A percentile compares a stretch with the other conserved stretches of the same genome.
phyloP scores from a whole-genome alignment of 1,140 invertebrate genomes.

The Bombus waltoni region DNA sequence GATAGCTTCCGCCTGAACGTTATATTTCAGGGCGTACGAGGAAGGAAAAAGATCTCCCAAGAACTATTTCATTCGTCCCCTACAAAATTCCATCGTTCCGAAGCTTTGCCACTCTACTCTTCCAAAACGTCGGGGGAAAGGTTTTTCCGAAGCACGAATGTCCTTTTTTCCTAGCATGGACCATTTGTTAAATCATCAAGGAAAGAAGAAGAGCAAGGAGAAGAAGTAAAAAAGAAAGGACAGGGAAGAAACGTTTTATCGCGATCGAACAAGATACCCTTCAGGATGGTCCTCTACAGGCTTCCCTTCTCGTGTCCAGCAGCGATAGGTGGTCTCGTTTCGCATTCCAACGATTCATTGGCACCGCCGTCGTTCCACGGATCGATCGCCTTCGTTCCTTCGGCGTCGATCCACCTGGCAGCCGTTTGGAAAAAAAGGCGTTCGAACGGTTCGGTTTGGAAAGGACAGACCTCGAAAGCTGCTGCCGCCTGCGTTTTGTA shows the following conservation, averaged over 20 bases:
- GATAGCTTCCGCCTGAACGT: no score
- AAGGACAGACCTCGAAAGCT: slow-evolving; percentile 18
- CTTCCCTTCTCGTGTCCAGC: slow-evolving; percentile 43
- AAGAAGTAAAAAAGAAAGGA: neutral
- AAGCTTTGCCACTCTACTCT: no score
- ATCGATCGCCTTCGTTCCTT: slow-evolving; percentile 72
- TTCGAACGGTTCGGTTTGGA: neutral
- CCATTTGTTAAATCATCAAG: slow-evolving; percentile 75
- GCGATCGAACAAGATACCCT: slow-evolving; percentile 74
- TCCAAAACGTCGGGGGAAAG: neutral
- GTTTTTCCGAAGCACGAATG: neutral
- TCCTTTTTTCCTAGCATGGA: neutral
- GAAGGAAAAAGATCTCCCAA: no score
- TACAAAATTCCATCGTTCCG: no score
- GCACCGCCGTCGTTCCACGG: slow-evolving; percentile 69
- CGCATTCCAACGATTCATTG: slow-evolving; percentile 76
- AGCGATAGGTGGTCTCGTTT: slow-evolving; percentile 66
- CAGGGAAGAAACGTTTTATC: slow-evolving; percentile 72
- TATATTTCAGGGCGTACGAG: no score
- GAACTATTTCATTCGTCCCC: no score
- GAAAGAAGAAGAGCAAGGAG: slow-evolving; percentile 11
- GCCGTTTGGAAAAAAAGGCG: slow-evolving; percentile 5
- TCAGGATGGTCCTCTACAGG: slow-evolving; percentile 54
- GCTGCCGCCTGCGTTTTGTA: neutral
- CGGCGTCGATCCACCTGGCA: neutral